A percentile compares a stretch with the other conserved stretches of the same genome.
phyloP scores from a whole-genome alignment of 1,140 invertebrate species.

The Parapsyche elsis region DNA sequence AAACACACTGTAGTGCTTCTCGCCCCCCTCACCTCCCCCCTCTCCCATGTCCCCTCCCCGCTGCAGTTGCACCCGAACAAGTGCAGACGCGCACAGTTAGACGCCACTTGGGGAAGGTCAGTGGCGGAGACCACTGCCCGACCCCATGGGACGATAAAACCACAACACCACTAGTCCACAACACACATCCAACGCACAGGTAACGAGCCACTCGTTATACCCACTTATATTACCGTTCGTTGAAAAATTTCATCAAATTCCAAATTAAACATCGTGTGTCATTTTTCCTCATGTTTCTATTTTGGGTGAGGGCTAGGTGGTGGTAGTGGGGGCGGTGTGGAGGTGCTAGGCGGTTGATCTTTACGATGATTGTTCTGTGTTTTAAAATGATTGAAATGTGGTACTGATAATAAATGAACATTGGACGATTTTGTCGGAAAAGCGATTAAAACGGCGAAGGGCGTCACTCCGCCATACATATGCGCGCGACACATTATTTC shows the following conservation, averaged over 20 bases:
- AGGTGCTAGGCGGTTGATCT: not conserved
- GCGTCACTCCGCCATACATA: too few relatives aligned
- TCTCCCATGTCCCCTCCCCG: not conserved
- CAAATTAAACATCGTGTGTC: too few relatives aligned
- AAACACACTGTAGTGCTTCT: not conserved
- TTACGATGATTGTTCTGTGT: not conserved
- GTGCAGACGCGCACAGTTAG: constrained; percentile 66
- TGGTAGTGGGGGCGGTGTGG: not conserved
- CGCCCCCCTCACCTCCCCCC: not conserved
- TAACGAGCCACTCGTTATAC: not conserved
- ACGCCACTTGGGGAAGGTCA: constrained; percentile 64
- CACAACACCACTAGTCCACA: not conserved
- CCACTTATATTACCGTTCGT: too few relatives aligned
- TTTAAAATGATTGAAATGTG: too few relatives aligned
- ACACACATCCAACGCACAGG: not conserved
- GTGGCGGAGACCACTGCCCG: constrained; percentile 48
- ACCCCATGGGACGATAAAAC: not conserved
- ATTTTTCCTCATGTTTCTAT: too few relatives aligned
- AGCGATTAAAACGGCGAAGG: too few relatives aligned
- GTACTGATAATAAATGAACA: too few relatives aligned
- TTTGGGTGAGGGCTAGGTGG: too few relatives aligned
- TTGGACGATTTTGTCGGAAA: too few relatives aligned
- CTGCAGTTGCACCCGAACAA: constrained; percentile 59
- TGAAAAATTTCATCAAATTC: too few relatives aligned
- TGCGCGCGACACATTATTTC: too few relatives aligned